Evolutionary conservation across 2,888 invertebrate genomes (phyloP), one percentile per base, ranked within the genome.

Genomic region (Pharmacophagus antenor): DNA sequence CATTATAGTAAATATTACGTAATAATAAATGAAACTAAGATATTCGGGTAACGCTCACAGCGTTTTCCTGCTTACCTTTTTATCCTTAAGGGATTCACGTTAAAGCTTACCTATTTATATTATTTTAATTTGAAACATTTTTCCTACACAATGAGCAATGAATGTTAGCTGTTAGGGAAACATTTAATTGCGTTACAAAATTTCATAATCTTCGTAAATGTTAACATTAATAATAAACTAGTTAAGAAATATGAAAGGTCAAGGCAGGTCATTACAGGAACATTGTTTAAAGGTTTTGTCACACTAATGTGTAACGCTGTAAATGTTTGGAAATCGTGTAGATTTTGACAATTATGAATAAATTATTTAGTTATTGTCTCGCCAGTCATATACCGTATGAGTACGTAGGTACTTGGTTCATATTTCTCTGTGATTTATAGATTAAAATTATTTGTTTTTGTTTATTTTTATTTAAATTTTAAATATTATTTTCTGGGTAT

Each of bases 161-260:
- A 4, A 37, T 56, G 23, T 56, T 31, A 50, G 46, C 8, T 12
- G 44, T 60, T 49, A 37, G 52, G 22, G 52, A 56, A 56, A 61
- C 27, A 48, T 21, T 61, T 53, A 56, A 56, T 61, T 61, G 56
- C 56, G 56, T 60, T 56, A 47, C 10, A 18, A 31, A 20, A 31
- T 61, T 56, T 61, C 61, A 61, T 61, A 61, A 61, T 41, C 60
- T 27, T 44, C 8, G 54, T 61, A 25, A 55, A 56, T 42, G 23
- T 56, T 27, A 46, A 51, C 25, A 56, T 17, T 52, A 56, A 23
- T 56, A 44, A 12, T 48, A 23, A 42, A 42, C 17, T 18, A 20
- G 25, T 56, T 61, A 41, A 51, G 60, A 61, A 61, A 61, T 61
- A 55, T 22, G 18, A 48, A 44, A 48, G 61, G 56, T 56, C 61